Evolutionary conservation across 2,888 invertebrate genomes (phyloP), one percentile per base, ranked within the genome.

Genomic region (Boloria selene): DNA sequence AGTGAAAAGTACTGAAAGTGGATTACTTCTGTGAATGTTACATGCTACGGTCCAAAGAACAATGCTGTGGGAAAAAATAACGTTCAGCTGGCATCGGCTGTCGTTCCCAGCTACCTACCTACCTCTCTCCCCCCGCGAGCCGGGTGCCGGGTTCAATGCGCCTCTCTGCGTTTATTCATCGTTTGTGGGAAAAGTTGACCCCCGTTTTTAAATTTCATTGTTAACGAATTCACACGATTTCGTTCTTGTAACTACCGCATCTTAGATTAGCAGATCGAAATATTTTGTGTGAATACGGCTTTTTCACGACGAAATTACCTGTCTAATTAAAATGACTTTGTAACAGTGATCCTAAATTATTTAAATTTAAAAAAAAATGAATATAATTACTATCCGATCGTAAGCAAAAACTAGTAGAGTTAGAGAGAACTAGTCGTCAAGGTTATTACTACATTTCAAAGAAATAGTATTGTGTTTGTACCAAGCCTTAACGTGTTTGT

Each of bases 1-100:
- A 77, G 79, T 81, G 81, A 70, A 81, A 82, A 78, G 68, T 65
- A 56, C 64, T 61, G 72, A 73, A 72, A 71, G 67, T 72, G 67
- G 26, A 59, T 64, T 69, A 71, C 63, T 73, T 72, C 65, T 68
- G 69, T 66, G 67, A 74, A 74, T 70, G 82, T 85, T 83, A 79
- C 77, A 79, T 81, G 90, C 82, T 83, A 88, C 90, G 91, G 90
- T 90, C 88, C 86, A 88, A 90, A 87, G 91, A 89, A 91, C 91
- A 91, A 91, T 91, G 92, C 91, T 93, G 93, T 93, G 93, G 93
- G 93, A 93, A 93, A 93, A 93, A 93, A 90, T 93, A 93, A 93
- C 93, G 93, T 92, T 88, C 92, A 92, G 91, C 92, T 90, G 91
- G 88, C 90, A 89, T 88, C 89, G 89, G 80, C 90, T 85, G 85